Base-by-base conservation (phyloP, 2,888 invertebrate genomes). In the Pomacea canaliculata region DNA sequence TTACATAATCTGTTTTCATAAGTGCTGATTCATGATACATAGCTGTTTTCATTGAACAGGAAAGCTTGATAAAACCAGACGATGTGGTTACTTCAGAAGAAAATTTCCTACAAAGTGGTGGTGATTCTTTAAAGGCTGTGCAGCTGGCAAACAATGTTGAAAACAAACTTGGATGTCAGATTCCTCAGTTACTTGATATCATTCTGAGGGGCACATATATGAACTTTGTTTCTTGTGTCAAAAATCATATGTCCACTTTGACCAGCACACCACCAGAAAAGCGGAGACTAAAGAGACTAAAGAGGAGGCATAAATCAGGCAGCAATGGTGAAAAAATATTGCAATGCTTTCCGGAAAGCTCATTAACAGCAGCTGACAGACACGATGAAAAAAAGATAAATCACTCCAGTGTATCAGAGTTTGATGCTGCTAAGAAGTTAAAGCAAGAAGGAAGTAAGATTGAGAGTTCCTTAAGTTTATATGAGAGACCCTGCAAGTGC, bases 71-170 rank as follows among this genome's bases (percentile, higher is more conserved):
- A 23, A 23, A 48, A 7, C 3, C n/a, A 12, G 18, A 27, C 16
- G 51, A 49, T n/a, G 16, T 4, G 1, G 74, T 80, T 1, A 65
- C 75, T 13, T 60, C 71, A 9, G n/a, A 48, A n/a, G 85, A 85
- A 68, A 86, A 82, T 66, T 91, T 91, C 79, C 77, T 89, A 7
- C 56, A 78, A 0, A 77, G 78, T 67, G 95, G 96, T 51, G 96
- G 95, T 7, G 94, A 94, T 85, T 96, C 96, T 0, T 92, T 96
- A 78, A 89, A 92, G 56, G 95, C 94, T 23, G 91, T 95, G 16
- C 92, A 94, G 81, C 91, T 95, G 75, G 92, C 93, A 63, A 93
- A 93, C 82, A 93, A 93, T 83, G 86, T 95, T 71, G 92, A 94
- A 80, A 74, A 65, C 65, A 63, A 71, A 51, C 81, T 86, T 51